Base-by-base conservation (phyloP, 2,888 invertebrate genomes). In the Limenitis camilla region DNA sequence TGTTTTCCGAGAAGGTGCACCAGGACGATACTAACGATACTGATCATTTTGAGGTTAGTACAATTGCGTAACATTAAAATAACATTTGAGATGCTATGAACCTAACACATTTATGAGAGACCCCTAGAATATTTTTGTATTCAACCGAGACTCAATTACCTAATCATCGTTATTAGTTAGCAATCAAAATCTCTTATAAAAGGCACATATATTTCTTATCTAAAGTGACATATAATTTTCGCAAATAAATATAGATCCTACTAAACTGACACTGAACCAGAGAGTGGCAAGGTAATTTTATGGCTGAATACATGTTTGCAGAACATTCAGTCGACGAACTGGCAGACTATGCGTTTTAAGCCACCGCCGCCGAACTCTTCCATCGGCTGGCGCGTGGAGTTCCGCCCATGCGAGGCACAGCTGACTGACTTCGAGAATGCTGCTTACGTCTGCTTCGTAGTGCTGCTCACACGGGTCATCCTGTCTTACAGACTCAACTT, bases 361-460 rank as follows among this genome's bases (percentile, higher is more conserved):
- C 98, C 98, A 31, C 99, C 99, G 40, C 97, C 98, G 28, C 96
- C 97, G 0, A 93, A 97, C 76, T 96, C 97, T 6, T 90, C 95
- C 45, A 99, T 99, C 69, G 99, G 99, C 35, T 99, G 99, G 99
- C 91, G 99, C 62, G 99, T 99, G 1, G 99, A 99, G 88, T 99
- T 99, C 88, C 92, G 99, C 30, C 99, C 99, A 39, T 99, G 99
- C 77, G 98, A 97, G 84, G 95, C 97, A 19, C 99, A 99, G 82
- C 91, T 99, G 64, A 99, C 99, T 0, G 99, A 99, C 88, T 99
- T 99, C 86, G 99, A 99, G 88, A 99, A 99, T 88, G 99, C 99
- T 0, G 99, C 99, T 4, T 94, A 97, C 68, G 98, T 98, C 19
- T 97, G 98, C 75, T 99, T 99, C 80, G 94, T 99, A 9, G 99